Percentiles rank a stretch among this genome's conserved stretches.
Evolutionary conservation across 35 echinoderm and acorn worm genomes (phyloP).

Genomic region (Holothuria glaberrima): DNA sequence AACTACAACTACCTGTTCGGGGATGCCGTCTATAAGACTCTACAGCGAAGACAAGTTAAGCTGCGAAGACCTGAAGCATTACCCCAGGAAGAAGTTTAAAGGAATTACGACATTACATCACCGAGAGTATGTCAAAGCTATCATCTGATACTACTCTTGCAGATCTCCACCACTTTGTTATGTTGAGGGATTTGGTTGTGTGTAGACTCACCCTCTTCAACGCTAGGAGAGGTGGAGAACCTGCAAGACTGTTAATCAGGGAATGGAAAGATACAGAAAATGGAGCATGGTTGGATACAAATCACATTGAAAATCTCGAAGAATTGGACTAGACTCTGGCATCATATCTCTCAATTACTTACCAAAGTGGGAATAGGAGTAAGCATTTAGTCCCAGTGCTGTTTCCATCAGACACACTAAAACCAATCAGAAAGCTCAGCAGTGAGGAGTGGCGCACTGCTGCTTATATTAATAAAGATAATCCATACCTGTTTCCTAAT

Average conservation of each 20-base stretch:
- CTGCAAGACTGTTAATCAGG: slow-evolving; percentile 48
- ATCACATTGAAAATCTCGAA: slow-evolving; percentile 35
- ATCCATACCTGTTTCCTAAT: slow-evolving; percentile 61
- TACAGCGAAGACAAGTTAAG: slow-evolving; percentile 42
- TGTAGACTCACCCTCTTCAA: slow-evolving; percentile 72
- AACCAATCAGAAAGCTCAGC: slow-evolving; percentile 40
- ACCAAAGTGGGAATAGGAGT: slow-evolving; percentile 58
- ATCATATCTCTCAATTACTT: slow-evolving; percentile 7
- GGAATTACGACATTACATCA: slow-evolving; percentile 41
- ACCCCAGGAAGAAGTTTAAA: slow-evolving; percentile 55
- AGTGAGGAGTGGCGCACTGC: background rate
- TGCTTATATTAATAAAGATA: background rate
- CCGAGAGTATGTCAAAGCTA: slow-evolving; percentile 16
- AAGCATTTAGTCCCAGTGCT: slow-evolving; percentile 65
- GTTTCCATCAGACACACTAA: slow-evolving; percentile 54
- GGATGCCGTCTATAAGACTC: slow-evolving; percentile 52
- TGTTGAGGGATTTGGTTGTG: slow-evolving; percentile 40
- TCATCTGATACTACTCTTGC: background rate
- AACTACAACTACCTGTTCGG: slow-evolving; percentile 66
- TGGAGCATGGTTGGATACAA: slow-evolving; percentile 57
- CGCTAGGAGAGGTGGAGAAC: slow-evolving; percentile 78
- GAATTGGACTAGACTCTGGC: slow-evolving; percentile 39
- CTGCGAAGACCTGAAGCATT: slow-evolving; percentile 38
- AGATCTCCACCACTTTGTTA: background rate
- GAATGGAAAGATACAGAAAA: slow-evolving; percentile 77